These are phyloP conservation scores for Tragelaphus strepsiceros DNA, from an alignment of 2,113 vertebrate species.

Conservation along the genomic window DNA sequence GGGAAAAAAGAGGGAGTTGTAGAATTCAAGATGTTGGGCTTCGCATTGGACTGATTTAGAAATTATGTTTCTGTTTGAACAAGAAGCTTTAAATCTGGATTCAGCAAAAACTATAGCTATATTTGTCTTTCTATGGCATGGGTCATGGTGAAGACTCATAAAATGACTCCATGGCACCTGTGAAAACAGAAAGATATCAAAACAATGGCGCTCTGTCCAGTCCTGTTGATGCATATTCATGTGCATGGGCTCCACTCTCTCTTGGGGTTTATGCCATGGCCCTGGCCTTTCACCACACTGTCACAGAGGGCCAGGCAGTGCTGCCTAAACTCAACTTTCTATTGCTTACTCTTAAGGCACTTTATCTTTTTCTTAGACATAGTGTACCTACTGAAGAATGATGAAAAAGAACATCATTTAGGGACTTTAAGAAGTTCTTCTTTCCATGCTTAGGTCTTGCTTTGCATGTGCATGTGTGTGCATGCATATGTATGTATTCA, in stretches of 20 bases:
- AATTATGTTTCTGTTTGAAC: constrained; percentile 59
- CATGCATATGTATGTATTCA: neutral
- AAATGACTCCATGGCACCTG: constrained; percentile 62
- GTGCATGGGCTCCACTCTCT: neutral
- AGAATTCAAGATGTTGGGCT: constrained; percentile 41
- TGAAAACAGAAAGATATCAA: constrained; percentile 65
- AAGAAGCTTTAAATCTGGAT: constrained; percentile 49
- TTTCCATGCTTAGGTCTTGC: neutral
- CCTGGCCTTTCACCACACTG: constrained; percentile 13
- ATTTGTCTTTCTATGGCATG: constrained; percentile 52
- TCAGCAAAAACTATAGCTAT: constrained; percentile 54
- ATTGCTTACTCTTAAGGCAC: neutral
- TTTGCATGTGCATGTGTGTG: neutral
- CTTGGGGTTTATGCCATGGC: neutral
- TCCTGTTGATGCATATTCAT: constrained; percentile 20
- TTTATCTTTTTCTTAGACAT: neutral
- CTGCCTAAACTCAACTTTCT: neutral
- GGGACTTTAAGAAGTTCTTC: neutral
- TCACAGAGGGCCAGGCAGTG: neutral
- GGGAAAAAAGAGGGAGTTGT: neutral
- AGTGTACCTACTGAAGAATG: neutral
- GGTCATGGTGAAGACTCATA: constrained; percentile 58
- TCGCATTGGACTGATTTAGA: constrained; percentile 25
- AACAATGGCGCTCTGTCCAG: constrained; percentile 51
- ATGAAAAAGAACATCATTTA: neutral